phyloP scores from a whole-genome alignment of 2,113 vertebrate species.

The Struthidea cinerea region DNA sequence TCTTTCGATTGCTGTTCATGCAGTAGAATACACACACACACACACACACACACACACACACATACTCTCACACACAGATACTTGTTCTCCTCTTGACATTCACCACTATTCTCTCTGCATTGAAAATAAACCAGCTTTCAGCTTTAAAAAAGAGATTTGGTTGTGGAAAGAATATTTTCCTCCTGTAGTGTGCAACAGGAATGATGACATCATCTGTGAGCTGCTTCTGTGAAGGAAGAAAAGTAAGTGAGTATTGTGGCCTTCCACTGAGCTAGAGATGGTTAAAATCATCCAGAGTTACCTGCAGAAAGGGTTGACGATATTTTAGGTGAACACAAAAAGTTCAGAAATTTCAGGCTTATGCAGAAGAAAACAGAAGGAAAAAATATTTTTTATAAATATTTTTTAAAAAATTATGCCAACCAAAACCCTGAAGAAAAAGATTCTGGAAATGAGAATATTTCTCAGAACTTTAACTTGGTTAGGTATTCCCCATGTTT shows the following conservation, averaged over 20 bases:
- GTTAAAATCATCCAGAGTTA: not conserved
- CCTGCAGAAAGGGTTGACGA: not conserved
- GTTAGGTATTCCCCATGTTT: fast-evolving
- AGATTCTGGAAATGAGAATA: not conserved
- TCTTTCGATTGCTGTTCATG: not conserved
- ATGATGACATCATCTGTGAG: not conserved
- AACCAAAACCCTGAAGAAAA: not conserved
- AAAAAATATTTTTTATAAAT: not conserved
- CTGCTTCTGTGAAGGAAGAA: not conserved
- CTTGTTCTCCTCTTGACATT: not conserved
- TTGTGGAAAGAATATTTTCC: not conserved
- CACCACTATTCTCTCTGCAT: not conserved
- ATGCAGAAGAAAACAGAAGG: not conserved
- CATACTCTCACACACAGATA: not conserved
- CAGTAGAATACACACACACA: not conserved
- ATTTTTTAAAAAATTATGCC: fast-evolving
- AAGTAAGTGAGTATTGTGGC: not conserved
- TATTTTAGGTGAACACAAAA: not conserved
- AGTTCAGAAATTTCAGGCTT: not conserved
- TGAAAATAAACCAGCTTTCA: not conserved
- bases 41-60: not conserved
- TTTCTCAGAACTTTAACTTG: not conserved
- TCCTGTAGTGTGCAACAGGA: not conserved
- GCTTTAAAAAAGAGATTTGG: not conserved
- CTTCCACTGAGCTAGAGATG: not conserved